phyloP scores from a whole-genome alignment of 1,140 invertebrate genomes.

The Adoxophyes honmai region DNA sequence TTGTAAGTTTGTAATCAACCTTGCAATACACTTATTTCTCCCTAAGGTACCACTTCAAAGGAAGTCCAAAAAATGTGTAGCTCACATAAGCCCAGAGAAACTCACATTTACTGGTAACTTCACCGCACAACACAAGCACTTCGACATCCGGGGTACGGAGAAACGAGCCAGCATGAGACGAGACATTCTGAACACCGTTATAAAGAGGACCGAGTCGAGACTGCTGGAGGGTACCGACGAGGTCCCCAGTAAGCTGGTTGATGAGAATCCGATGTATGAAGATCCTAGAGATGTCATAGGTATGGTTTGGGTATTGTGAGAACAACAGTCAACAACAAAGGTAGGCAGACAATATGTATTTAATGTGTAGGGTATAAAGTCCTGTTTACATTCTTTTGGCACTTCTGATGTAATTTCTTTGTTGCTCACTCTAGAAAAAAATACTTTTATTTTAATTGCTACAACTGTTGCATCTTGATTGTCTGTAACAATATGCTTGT shows the following conservation, averaged over 20 bases:
- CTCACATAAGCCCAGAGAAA: constrained; percentile 31
- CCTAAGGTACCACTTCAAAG: constrained; percentile 26
- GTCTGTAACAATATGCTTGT: too few species aligned
- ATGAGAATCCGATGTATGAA: constrained; percentile 56
- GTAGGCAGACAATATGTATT: too few species aligned
- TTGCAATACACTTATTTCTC: constrained; percentile 21
- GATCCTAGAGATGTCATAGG: constrained; percentile 62
- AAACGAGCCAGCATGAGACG: constrained; percentile 44
- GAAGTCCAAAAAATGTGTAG: constrained; percentile 31
- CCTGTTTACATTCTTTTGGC: too few species aligned
- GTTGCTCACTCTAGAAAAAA: too few species aligned
- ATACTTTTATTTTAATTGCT: too few species aligned
- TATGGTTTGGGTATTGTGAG: too few species aligned
- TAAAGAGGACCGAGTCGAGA: constrained; percentile 45
- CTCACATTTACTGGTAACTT: constrained; percentile 55
- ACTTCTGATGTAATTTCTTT: too few species aligned
- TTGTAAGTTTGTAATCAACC: too few species aligned
- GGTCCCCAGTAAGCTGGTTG: constrained; percentile 22
- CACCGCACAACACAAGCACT: constrained; percentile 33
- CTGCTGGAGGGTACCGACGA: constrained; percentile 27
- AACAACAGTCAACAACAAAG: too few species aligned
- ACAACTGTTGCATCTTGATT: too few species aligned
- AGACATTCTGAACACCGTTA: constrained; percentile 49
- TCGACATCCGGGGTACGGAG: constrained; percentile 40
- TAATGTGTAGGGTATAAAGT: too few species aligned